Evolutionary conservation across 2,888 invertebrate species (phyloP).

Genomic region (Philereme transversata): DNA sequence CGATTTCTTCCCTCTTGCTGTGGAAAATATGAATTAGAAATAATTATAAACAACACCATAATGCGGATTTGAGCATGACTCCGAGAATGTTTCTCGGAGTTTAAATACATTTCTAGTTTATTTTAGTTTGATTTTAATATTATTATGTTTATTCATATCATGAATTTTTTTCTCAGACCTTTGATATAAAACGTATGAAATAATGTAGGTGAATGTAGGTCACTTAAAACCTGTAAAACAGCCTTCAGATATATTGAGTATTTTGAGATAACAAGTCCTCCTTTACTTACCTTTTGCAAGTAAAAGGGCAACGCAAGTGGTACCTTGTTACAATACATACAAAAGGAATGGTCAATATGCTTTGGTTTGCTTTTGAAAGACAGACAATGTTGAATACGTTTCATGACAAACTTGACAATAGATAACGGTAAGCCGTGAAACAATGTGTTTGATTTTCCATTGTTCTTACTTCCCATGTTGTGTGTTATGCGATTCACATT

Average conservation of each 20-base stretch:
- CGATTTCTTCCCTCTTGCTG: too few relatives aligned
- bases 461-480: slow-evolving; percentile 16
- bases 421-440: slow-evolving; percentile 11
- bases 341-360: slow-evolving; percentile 3
- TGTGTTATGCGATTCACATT: background rate
- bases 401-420: slow-evolving; percentile 12
- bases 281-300: background rate
- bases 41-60: too few relatives aligned
- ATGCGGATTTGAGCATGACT: too few relatives aligned
- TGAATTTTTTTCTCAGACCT: too few relatives aligned
- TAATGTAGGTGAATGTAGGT: background rate
- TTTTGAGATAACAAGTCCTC: background rate
- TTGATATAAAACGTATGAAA: background rate
- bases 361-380: slow-evolving; percentile 3
- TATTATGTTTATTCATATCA: too few relatives aligned
- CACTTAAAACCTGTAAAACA: background rate
- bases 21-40: too few relatives aligned
- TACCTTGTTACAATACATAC: background rate
- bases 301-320: background rate
- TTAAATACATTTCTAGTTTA: too few relatives aligned
- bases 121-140: too few relatives aligned
- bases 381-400: slow-evolving; percentile 3
- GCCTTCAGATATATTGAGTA: background rate
- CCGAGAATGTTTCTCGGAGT: too few relatives aligned
- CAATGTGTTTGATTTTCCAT: slow-evolving; percentile 18